phyloP scores from a whole-genome alignment of 2,888 invertebrate genomes.

The Panopea generosa region DNA sequence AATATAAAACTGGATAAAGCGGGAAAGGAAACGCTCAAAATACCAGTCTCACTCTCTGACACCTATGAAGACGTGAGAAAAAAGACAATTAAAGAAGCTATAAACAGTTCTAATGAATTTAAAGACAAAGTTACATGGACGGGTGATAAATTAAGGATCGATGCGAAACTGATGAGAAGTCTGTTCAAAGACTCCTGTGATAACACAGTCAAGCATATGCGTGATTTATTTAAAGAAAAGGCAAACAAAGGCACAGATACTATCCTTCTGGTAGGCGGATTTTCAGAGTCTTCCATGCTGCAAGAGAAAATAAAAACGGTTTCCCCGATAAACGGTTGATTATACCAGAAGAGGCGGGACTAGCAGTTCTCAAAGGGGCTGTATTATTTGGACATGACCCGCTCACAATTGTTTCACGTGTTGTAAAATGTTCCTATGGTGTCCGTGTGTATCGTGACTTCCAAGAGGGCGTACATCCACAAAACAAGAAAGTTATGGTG shows the following conservation, averaged over 20 bases:
- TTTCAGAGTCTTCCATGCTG: slow-evolving; percentile 63
- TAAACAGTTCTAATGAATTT: slow-evolving; percentile 28
- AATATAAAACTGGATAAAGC: slow-evolving; percentile 41
- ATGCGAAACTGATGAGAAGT: slow-evolving; percentile 47
- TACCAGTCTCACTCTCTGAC: slow-evolving; percentile 50
- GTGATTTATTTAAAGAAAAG: slow-evolving; percentile 41
- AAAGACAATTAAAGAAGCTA: slow-evolving; percentile 39
- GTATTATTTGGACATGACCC: too few relatives aligned
- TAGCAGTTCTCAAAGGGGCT: too few relatives aligned
- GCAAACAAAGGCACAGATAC: slow-evolving; percentile 50
- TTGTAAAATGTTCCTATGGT: too few relatives aligned
- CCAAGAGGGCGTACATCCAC: too few relatives aligned
- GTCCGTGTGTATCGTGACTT: too few relatives aligned
- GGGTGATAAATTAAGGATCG: slow-evolving; percentile 58
- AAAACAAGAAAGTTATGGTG: too few relatives aligned
- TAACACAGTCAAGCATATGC: slow-evolving; percentile 57
- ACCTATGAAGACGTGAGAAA: slow-evolving; percentile 33
- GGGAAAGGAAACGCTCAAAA: slow-evolving; percentile 56
- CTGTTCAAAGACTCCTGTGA: slow-evolving; percentile 52
- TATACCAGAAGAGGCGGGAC: too few relatives aligned
- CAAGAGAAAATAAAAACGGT: slow-evolving; percentile 53
- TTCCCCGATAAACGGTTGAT: slow-evolving; percentile 35
- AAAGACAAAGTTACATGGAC: slow-evolving; percentile 43
- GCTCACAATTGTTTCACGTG: too few relatives aligned
- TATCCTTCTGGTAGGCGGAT: slow-evolving; percentile 67